phyloP scores from a whole-genome alignment of 2,113 vertebrate species.

The Corydoras sp. region DNA sequence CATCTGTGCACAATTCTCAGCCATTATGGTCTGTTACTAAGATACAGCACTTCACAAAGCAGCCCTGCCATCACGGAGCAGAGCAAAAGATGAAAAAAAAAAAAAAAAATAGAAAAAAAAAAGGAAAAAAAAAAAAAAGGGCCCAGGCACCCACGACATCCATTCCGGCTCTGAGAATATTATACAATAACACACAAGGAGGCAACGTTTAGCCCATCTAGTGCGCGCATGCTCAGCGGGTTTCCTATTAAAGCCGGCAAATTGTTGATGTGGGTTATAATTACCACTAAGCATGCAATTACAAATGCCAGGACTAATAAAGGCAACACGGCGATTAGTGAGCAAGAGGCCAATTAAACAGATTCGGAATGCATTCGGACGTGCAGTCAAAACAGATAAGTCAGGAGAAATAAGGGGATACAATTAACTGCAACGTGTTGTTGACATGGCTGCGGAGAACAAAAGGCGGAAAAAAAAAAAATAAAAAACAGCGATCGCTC shows the following conservation, averaged over 20 bases:
- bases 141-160: constrained; percentile 44
- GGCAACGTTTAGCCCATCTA: constrained; percentile 24
- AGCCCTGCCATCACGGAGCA: constrained; percentile 18
- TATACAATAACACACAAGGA: constrained; percentile 10
- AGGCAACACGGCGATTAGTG: constrained; percentile 3
- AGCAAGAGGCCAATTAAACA: constrained; percentile 29
- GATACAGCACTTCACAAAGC: constrained; percentile 32
- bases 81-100: constrained; percentile 28
- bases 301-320: constrained; percentile 37
- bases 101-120: constrained; percentile 22
- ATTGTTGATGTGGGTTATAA: constrained; percentile 36
- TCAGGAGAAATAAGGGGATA: constrained; percentile 14
- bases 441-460: not conserved
- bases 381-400: constrained; percentile 26
- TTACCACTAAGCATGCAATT: constrained; percentile 36
- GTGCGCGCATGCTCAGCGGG: constrained; percentile 9
- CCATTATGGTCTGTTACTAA: constrained; percentile 24
- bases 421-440: constrained; percentile 3
- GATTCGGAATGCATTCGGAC: constrained; percentile 14
- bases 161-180: constrained; percentile 21
- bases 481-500: not conserved
- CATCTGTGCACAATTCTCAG: not conserved
- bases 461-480: not conserved
- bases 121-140: constrained; percentile 18
- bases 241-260: constrained; percentile 26